These are phyloP conservation scores for Oreotrochilus melanogaster DNA, from an alignment of 2,113 vertebrate genomes.

Conservation along the genomic window DNA sequence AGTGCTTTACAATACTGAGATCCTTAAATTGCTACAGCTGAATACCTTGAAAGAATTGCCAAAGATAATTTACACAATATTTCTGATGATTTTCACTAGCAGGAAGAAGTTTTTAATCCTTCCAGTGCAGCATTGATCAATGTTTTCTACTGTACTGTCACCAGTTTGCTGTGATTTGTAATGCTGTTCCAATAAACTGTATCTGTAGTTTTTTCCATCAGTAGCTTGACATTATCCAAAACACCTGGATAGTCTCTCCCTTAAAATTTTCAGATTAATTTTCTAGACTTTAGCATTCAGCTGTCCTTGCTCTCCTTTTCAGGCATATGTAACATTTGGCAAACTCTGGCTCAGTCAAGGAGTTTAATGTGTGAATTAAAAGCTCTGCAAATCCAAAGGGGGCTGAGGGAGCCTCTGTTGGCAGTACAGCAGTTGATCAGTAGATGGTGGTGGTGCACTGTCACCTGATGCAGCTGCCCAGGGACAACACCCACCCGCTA, in stretches of 20 bases:
- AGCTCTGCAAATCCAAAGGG: background rate
- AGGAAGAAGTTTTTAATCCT: background rate
- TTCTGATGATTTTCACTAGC: background rate
- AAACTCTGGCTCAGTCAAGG: background rate
- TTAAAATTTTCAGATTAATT: background rate
- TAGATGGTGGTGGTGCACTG: constrained; percentile 65
- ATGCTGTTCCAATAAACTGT: background rate
- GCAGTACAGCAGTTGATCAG: constrained; percentile 42
- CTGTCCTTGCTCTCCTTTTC: background rate
- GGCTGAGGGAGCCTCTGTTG: background rate
- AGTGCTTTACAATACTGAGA: background rate
- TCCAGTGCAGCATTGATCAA: background rate
- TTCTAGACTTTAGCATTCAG: background rate
- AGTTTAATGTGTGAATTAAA: background rate
- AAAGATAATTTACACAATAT: background rate
- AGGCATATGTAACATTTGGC: background rate
- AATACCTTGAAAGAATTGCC: background rate
- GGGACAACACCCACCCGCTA: background rate
- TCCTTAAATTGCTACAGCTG: background rate
- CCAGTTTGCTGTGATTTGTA: background rate
- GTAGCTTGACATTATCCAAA: background rate
- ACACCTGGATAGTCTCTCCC: background rate
- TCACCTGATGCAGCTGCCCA: background rate
- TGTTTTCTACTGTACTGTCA: background rate
- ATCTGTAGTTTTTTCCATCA: background rate